Base-by-base conservation (phyloP, 2,797 vertebrate genomes). In the Notoglanidium macrostoma region DNA sequence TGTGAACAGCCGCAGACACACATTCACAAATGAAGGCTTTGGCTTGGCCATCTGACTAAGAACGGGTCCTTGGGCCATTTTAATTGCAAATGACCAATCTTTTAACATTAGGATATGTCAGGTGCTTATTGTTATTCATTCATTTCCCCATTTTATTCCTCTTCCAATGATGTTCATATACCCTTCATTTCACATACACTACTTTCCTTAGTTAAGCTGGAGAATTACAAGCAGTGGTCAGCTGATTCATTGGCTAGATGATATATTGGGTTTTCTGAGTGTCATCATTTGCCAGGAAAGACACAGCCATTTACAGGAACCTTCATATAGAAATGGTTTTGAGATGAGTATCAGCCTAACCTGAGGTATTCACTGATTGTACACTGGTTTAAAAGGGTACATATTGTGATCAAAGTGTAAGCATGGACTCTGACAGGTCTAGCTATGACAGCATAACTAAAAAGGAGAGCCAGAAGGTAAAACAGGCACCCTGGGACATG, bases 61-160 rank as follows among this genome's bases (percentile, higher is more conserved):
- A 86, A 79, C 55, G 49, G 32, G 78, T 83, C n/a, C 51, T 55
- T 26, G 57, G 70, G 46, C 23, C 57, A 83, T 83, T 83, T 76
- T 65, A 86, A 86, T 85, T 55, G 77, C 59, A 85, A 88, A 88
- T 85, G 26, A 61, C 55, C 55, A 79, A 61, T 51, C 40, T 79
- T 59, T 35, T 46, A 68, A 40, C 65, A 44, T 61, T 78, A 77
- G 49, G 78, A 81, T 67, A 59, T 76, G 32, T 65, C 29, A 63
- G 51, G 35, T 65, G 29, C 29, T 82, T 85, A 61, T 87, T 79
- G 49, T 65, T 81, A 67, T 55, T 65, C 46, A 61, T 32, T 15
- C 15, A 32, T 78, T 70, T 17, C 63, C 6, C 40, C 1, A 29
- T 74, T 85, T 51, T 61, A 14, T 17, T 15, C 63, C 11, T 78